Evolutionary conservation across 2,888 invertebrate species (phyloP).

Genomic region (Tinea trinotella): DNA sequence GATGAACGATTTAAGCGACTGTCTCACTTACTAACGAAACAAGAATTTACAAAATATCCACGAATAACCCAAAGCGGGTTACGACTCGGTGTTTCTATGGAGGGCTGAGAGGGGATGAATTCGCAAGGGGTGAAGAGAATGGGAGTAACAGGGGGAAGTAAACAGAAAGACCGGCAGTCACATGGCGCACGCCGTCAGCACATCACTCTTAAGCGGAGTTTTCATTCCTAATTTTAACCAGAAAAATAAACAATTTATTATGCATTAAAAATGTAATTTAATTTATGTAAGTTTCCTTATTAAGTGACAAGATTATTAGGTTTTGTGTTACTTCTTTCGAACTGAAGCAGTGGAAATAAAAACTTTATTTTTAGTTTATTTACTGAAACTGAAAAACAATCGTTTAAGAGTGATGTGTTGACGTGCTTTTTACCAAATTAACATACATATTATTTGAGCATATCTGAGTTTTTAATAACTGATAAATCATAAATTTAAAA

Average conservation of each 20-base stretch:
- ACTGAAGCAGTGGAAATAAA: not conserved
- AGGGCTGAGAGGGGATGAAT: conserved; percentile 12
- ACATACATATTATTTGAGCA: not conserved
- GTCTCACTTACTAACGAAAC: too few species aligned
- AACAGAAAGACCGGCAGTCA: conserved; percentile 55
- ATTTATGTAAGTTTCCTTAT: not conserved
- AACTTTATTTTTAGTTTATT: not conserved
- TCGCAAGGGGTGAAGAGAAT: conserved; percentile 8
- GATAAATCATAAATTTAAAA: conserved; percentile 24
- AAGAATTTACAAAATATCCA: too few species aligned
- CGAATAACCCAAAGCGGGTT: too few species aligned
- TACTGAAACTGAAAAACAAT: not conserved
- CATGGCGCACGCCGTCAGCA: conserved; percentile 69
- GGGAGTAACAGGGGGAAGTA: conserved; percentile 24
- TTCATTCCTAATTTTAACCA: conserved; percentile 27
- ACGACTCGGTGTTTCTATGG: too few species aligned
- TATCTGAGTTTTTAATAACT: not conserved
- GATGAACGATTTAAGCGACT: too few species aligned
- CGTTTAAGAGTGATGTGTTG: conserved; percentile 50
- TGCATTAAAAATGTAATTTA: not conserved
- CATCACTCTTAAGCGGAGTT: conserved; percentile 61
- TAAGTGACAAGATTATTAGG: not conserved
- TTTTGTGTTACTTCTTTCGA: not conserved
- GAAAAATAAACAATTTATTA: too few species aligned
- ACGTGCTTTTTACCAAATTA: not conserved